phyloP scores from a whole-genome alignment of 2,113 vertebrate species.

The Ailurus styani region DNA sequence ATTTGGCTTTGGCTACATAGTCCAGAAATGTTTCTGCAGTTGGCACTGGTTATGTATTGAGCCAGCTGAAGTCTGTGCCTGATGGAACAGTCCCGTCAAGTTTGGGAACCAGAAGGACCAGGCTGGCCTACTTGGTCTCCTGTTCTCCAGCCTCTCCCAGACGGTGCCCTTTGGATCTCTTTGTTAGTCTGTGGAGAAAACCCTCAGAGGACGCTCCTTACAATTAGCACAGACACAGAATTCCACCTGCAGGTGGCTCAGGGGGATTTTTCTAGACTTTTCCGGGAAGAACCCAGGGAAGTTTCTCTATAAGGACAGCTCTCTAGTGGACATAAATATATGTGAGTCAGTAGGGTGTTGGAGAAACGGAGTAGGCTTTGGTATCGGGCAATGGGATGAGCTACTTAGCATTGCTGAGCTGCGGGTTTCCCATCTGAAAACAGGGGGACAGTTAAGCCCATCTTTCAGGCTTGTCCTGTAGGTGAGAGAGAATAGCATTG shows the following conservation, averaged over 20 bases:
- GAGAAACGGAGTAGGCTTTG: not conserved
- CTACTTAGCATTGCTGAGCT: not conserved
- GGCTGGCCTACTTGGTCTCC: constrained; percentile 5
- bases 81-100: constrained; percentile 35
- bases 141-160: constrained; percentile 35
- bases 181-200: not conserved
- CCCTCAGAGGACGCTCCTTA: not conserved
- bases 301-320: not conserved
- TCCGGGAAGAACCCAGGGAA: not conserved
- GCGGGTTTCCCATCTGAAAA: not conserved
- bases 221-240: not conserved
- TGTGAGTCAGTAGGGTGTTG: not conserved
- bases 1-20: not conserved
- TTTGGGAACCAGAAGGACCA: constrained; percentile 60
- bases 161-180: not conserved
- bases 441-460: not conserved
- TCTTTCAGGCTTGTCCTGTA: not conserved
- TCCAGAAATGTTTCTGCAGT: not conserved
- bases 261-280: not conserved
- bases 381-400: not conserved
- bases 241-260: rapidly evolving
- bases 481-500: not conserved
- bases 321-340: not conserved
- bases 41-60: not conserved
- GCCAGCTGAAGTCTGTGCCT: not conserved